Conservation (phyloP, 2,797 vertebrate species). For the Rhincodon typus region DNA sequence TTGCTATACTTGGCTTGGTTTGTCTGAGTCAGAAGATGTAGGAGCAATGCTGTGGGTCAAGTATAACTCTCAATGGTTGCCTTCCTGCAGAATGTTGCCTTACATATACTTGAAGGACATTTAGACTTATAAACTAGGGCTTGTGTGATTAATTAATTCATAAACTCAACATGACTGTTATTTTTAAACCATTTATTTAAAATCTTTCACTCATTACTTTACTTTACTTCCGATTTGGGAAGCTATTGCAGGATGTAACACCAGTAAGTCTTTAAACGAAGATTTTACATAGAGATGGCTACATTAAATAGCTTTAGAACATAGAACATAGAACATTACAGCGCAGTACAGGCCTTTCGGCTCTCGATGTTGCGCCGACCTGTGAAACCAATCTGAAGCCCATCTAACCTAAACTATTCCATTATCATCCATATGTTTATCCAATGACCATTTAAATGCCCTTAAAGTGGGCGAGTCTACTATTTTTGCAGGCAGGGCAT, state of each 20-base stretch:
- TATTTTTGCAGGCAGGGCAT: too few relatives aligned
- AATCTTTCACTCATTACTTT: background rate
- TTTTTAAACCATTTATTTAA: background rate
- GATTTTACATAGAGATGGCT: background rate
- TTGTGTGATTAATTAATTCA: background rate
- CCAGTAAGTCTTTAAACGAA: background rate
- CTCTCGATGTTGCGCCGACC: too few relatives aligned
- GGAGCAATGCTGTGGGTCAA: background rate
- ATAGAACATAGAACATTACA: too few relatives aligned
- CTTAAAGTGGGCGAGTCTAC: too few relatives aligned
- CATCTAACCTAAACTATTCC: too few relatives aligned
- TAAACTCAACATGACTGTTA: too few relatives aligned
- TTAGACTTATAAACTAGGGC: background rate
- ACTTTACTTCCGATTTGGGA: background rate
- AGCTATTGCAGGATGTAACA: background rate
- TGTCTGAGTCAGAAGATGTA: background rate
- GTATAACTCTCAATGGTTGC: background rate
- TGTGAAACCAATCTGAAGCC: too few relatives aligned
- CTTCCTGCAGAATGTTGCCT: background rate
- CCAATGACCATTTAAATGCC: too few relatives aligned
- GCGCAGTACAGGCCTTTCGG: too few relatives aligned
- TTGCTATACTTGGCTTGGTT: background rate
- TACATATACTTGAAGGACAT: background rate
- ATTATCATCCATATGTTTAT: too few relatives aligned
- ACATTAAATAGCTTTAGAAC: background rate